A percentile compares a stretch with the other conserved stretches of the same genome.
phyloP scores from a whole-genome alignment of 2,888 invertebrate genomes.

The Lysandra bellargus region DNA sequence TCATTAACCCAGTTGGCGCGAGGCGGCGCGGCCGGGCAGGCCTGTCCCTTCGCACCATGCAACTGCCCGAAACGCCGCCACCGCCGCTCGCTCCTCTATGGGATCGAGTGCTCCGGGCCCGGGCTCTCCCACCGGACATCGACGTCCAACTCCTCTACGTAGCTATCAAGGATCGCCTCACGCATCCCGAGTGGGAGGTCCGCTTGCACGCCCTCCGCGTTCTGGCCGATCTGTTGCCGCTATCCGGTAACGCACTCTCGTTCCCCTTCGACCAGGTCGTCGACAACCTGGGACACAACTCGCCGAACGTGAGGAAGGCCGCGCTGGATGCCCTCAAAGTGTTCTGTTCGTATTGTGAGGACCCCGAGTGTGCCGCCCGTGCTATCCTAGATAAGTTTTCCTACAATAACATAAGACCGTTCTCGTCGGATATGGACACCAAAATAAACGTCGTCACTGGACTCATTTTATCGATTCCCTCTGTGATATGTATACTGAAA shows the following conservation, averaged over 20 bases:
- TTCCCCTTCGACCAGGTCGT: slow-evolving; percentile 87
- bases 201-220: slow-evolving; percentile 90
- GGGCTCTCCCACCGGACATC: slow-evolving; percentile 85
- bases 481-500: slow-evolving; percentile 80
- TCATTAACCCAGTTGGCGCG: slow-evolving; percentile 79
- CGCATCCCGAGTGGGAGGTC: slow-evolving; percentile 91
- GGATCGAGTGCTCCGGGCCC: slow-evolving; percentile 89
- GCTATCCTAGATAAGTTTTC: slow-evolving; percentile 84
- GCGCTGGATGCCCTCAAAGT: slow-evolving; percentile 88
- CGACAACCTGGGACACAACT: slow-evolving; percentile 88
- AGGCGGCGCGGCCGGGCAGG: slow-evolving; percentile 71
- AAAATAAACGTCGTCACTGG: slow-evolving; percentile 83
- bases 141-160: slow-evolving; percentile 84
- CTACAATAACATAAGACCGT: slow-evolving; percentile 78
- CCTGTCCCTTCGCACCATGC: slow-evolving; percentile 74
- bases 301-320: slow-evolving; percentile 90
- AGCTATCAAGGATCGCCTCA: slow-evolving; percentile 86
- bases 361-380: slow-evolving; percentile 84
- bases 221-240: slow-evolving; percentile 88
- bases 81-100: slow-evolving; percentile 86
- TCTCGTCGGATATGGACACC: slow-evolving; percentile 73
- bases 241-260: slow-evolving; percentile 85
- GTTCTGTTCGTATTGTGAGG: slow-evolving; percentile 85
- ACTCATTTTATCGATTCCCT: slow-evolving; percentile 83
- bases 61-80: slow-evolving; percentile 73